A percentile compares a stretch with the other conserved stretches of the same genome.
These are phyloP conservation scores for Latrodectus geometricus DNA, from an alignment of 1,140 invertebrate genomes.

Conservation along the genomic window DNA sequence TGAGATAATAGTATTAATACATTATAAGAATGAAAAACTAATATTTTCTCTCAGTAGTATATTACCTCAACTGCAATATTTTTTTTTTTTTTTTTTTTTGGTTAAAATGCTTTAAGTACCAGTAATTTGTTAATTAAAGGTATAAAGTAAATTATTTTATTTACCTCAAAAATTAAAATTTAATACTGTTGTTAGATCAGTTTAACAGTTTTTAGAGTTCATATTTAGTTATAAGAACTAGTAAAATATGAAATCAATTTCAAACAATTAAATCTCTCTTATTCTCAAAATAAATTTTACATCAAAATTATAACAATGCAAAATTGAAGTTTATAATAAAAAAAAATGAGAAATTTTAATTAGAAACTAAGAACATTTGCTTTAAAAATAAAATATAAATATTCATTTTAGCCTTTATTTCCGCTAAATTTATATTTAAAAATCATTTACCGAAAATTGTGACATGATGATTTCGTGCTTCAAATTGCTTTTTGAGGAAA, in stretches of 20 bases:
- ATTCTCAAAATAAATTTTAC: not conserved
- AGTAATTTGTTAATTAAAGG: no score
- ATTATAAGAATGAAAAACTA: no score
- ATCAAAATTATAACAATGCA: not conserved
- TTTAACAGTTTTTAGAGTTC: no score
- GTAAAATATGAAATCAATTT: not conserved
- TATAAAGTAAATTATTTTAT: no score
- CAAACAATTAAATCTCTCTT: not conserved
- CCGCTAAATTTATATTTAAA: not conserved
- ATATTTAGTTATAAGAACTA: not conserved
- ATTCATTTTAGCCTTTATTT: not conserved
- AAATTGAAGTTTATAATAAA: not conserved
- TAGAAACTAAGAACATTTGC: not conserved
- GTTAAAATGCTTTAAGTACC: no score
- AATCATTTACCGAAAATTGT: slow-evolving; percentile 64
- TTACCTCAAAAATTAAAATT: no score
- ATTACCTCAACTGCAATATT: no score
- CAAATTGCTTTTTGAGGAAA: slow-evolving; percentile 66
- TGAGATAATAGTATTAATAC: no score
- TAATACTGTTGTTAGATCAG: no score
- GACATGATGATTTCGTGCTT: slow-evolving; percentile 62
- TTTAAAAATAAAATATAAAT: not conserved
- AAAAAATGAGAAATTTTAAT: not conserved
- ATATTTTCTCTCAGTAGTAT: no score
- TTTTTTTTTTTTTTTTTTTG: no score